A percentile compares a stretch with the other conserved stretches of the same genome.
phyloP scores from a whole-genome alignment of 2,113 vertebrate genomes.

The Muntiacus muntjak region DNA sequence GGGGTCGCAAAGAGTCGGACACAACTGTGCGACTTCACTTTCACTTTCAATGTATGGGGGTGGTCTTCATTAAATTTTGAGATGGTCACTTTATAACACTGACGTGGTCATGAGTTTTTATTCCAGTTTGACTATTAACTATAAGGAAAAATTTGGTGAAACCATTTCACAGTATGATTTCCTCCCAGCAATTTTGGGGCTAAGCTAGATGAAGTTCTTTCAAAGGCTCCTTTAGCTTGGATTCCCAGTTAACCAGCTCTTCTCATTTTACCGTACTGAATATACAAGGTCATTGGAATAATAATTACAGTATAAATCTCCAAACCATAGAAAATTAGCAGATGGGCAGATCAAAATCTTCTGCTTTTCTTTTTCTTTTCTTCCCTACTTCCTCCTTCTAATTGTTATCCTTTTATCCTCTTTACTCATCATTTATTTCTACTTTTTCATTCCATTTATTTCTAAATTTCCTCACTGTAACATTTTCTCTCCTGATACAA shows the following conservation, averaged over 20 bases:
- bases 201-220: background rate
- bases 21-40: too few relatives aligned
- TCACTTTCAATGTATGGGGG: too few relatives aligned
- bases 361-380: background rate
- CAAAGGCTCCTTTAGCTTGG: background rate
- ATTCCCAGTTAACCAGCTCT: background rate
- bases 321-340: background rate
- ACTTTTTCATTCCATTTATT: background rate
- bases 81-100: background rate
- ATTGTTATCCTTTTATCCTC: background rate
- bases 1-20: too few relatives aligned
- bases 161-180: background rate
- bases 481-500: background rate
- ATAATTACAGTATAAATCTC: background rate
- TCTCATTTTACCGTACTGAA: background rate
- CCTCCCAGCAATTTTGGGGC: background rate
- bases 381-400: background rate
- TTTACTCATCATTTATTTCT: background rate
- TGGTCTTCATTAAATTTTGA: background rate
- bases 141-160: background rate
- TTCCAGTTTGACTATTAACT: background rate
- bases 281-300: background rate
- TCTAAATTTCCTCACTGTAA: background rate
- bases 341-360: background rate
- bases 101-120: background rate